These are phyloP conservation scores for Enteromius anoplus DNA, from an alignment of 2,797 vertebrate species.

Conservation along the genomic window DNA sequence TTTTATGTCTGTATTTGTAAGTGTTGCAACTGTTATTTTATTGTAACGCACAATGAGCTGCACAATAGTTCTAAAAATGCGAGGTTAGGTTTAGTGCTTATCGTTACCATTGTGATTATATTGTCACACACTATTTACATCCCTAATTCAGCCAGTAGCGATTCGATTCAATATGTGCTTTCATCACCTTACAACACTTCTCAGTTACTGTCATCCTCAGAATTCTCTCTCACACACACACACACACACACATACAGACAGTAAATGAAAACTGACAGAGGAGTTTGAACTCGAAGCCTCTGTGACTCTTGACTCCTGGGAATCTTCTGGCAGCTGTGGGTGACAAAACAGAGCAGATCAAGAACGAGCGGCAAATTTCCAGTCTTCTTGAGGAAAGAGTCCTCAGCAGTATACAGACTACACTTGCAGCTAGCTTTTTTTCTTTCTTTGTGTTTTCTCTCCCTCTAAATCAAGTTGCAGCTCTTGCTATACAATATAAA, in stretches of 20 bases:
- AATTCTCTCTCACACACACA: not conserved
- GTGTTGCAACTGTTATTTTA: slow-evolving; percentile 22
- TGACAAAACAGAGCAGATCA: slow-evolving; percentile 62
- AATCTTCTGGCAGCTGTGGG: slow-evolving; percentile 64
- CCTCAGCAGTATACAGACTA: slow-evolving; percentile 35
- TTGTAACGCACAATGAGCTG: slow-evolving; percentile 16
- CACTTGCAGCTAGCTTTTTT: slow-evolving; percentile 18
- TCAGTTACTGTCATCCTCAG: slow-evolving; percentile 37
- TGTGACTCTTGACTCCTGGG: slow-evolving; percentile 55
- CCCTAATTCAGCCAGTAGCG: slow-evolving; percentile 20
- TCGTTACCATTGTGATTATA: slow-evolving; percentile 25
- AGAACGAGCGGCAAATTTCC: slow-evolving; percentile 47
- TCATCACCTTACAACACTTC: slow-evolving; percentile 5
- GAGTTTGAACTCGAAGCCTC: slow-evolving; percentile 41
- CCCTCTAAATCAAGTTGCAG: slow-evolving; percentile 47
- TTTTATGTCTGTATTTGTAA: slow-evolving; percentile 23
- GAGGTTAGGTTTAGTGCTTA: slow-evolving; percentile 22
- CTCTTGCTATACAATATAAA: slow-evolving; percentile 57
- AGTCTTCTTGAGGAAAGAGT: slow-evolving; percentile 48
- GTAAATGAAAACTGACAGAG: slow-evolving; percentile 46
- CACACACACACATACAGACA: slow-evolving; percentile 15
- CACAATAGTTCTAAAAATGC: slow-evolving; percentile 13
- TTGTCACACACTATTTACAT: slow-evolving; percentile 18
- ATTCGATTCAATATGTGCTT: slow-evolving; percentile 17
- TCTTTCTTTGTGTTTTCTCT: slow-evolving; percentile 5